Percentiles rank a stretch among this genome's conserved stretches.
These are phyloP conservation scores for Tipula helvola DNA, from an alignment of 2,888 invertebrate species.

Conservation along the genomic window DNA sequence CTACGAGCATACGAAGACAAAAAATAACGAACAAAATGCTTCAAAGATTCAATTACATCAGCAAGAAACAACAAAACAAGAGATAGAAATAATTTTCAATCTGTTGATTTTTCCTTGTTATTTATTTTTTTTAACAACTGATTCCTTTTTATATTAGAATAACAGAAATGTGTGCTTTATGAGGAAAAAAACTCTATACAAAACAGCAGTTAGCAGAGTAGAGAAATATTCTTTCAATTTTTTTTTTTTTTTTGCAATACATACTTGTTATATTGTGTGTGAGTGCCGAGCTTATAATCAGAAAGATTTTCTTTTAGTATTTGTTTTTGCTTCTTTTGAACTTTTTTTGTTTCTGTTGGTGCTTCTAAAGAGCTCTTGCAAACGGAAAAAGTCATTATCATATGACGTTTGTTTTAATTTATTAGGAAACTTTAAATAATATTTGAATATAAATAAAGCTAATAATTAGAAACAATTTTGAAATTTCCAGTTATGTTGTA, in stretches of 20 bases:
- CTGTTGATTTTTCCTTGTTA: neutral
- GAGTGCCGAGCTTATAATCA: neutral
- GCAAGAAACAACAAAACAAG: neutral
- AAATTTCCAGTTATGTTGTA: neutral
- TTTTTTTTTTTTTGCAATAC: neutral
- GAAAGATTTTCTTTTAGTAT: neutral
- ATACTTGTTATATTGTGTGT: neutral
- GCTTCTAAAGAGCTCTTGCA: neutral
- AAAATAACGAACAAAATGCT: neutral
- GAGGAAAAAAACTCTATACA: neutral
- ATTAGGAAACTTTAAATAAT: neutral
- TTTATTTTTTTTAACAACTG: neutral
- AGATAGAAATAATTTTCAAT: neutral
- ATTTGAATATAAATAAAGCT: neutral
- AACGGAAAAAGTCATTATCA: neutral
- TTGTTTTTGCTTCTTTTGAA: neutral
- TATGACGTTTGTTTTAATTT: neutral
- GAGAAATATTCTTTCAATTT: neutral
- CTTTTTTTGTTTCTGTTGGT: neutral
- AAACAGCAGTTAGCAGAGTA: neutral
- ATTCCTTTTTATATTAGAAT: neutral
- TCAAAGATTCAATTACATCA: neutral
- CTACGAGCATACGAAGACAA: neutral
- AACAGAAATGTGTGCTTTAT: neutral
- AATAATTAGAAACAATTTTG: neutral